Percentiles rank a stretch among this genome's conserved stretches.
Conservation (phyloP, 2,797 vertebrate genomes). For the Falco columbarius region DNA sequence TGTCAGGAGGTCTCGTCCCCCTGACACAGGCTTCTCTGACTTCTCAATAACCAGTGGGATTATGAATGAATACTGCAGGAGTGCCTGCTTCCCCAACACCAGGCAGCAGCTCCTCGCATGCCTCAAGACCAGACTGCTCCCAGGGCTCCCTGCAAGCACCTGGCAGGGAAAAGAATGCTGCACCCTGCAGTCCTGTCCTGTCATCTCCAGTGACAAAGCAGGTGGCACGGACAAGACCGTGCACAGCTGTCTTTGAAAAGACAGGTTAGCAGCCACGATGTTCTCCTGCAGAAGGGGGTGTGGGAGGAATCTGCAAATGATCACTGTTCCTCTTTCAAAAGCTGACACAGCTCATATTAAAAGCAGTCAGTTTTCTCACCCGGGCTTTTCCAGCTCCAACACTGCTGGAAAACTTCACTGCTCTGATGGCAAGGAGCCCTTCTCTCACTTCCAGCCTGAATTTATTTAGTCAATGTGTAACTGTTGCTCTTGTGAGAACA, state of each 20-base stretch:
- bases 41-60: neutral
- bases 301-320: neutral
- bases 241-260: neutral
- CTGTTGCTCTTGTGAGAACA: neutral
- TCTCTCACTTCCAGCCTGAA: neutral
- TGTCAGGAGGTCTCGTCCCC: neutral
- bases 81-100: rapidly evolving
- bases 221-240: neutral
- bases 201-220: neutral
- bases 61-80: neutral
- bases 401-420: neutral
- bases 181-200: rapidly evolving
- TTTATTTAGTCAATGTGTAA: neutral
- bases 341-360: neutral
- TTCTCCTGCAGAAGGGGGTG: neutral
- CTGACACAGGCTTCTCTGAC: neutral
- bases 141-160: rapidly evolving
- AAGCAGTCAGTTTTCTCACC: neutral
- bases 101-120: rapidly evolving
- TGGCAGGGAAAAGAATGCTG: rapidly evolving
- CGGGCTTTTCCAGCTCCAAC: neutral
- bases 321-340: neutral
- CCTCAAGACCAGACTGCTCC: neutral
- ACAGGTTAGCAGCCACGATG: rapidly evolving
- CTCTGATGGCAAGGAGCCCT: neutral